These are phyloP conservation scores for Conus betulinus DNA, from an alignment of 1,140 invertebrate species.

Conservation along the genomic window DNA sequence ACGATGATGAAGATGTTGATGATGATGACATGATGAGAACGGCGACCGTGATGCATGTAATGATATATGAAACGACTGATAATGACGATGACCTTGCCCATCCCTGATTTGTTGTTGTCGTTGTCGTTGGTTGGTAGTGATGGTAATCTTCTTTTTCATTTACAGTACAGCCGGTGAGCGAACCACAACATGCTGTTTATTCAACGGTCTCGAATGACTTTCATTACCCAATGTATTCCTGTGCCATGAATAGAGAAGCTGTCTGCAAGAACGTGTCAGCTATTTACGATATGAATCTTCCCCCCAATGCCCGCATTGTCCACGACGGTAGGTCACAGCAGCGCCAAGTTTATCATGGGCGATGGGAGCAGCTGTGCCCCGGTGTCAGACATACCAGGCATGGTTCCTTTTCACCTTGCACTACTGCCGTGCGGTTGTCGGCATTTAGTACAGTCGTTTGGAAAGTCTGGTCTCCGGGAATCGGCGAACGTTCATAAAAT, in stretches of 20 bases:
- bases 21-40: no score
- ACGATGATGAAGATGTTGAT: no score
- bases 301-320: background rate
- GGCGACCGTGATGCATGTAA: no score
- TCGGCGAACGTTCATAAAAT: background rate
- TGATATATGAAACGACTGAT: no score
- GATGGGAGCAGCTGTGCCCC: background rate
- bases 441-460: background rate
- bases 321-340: background rate
- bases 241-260: background rate
- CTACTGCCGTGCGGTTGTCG: background rate
- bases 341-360: background rate
- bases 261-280: background rate
- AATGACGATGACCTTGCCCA: no score
- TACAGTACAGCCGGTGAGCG: no score
- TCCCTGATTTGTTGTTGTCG: no score
- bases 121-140: no score
- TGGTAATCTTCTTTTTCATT: no score
- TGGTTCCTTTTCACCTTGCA: background rate
- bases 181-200: background rate
- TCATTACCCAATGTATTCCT: background rate
- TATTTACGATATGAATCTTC: background rate
- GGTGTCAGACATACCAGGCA: background rate
- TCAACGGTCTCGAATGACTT: background rate
- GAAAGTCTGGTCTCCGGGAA: background rate